Evolutionary conservation across 2,888 invertebrate genomes (phyloP).

Genomic region (Trichogramma evanescens): DNA sequence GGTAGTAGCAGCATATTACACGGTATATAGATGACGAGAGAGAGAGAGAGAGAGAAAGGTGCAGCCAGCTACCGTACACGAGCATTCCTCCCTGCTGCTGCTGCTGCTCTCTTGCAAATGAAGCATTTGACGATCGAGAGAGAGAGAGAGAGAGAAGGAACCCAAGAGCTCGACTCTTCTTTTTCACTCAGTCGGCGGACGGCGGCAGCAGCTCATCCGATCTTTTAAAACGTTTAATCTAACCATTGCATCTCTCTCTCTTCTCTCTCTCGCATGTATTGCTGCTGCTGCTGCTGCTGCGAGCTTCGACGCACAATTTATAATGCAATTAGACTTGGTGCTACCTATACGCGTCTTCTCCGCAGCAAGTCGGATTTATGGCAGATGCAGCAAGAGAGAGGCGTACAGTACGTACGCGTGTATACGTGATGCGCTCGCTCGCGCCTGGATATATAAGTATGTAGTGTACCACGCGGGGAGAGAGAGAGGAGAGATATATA

Average conservation of each 20-base stretch:
- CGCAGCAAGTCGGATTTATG: slow-evolving; percentile 45
- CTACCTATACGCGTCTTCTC: slow-evolving; percentile 14
- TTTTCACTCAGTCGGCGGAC: too few relatives aligned
- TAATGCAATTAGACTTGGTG: slow-evolving; percentile 47
- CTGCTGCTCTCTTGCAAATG: too few relatives aligned
- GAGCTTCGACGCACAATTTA: slow-evolving; percentile 43
- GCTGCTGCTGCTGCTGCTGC: not conserved
- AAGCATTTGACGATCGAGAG: not conserved
- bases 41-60: too few relatives aligned
- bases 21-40: too few relatives aligned
- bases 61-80: too few relatives aligned
- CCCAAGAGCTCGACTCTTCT: too few relatives aligned
- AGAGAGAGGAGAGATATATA: slow-evolving; percentile 15
- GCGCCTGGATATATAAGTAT: not conserved
- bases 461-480: slow-evolving; percentile 1
- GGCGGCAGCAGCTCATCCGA: too few relatives aligned
- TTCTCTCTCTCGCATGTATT: not conserved
- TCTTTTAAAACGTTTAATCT: too few relatives aligned
- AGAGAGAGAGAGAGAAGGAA: not conserved
- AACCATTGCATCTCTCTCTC: not conserved
- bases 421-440: not conserved
- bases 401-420: slow-evolving; percentile 14
- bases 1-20: too few relatives aligned
- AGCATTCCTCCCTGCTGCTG: too few relatives aligned
- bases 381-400: slow-evolving; percentile 33